Conservation (phyloP, 2,888 invertebrate species). For the Bombyx huttoni region DNA sequence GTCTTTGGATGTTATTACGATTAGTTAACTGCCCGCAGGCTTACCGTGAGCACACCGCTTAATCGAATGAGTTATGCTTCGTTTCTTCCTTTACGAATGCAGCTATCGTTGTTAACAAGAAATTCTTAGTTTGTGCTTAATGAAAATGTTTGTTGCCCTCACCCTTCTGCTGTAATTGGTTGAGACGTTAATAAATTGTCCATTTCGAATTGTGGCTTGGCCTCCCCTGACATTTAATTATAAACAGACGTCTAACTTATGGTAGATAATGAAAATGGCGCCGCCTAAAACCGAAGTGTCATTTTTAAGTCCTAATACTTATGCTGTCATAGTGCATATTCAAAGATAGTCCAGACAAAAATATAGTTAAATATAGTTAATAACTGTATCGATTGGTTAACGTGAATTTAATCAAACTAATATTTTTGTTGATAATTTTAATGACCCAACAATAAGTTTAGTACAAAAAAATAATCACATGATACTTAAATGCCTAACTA, state of each 20-base stretch:
- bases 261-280: neutral
- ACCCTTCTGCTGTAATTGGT: slow-evolving; percentile 20
- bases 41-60: slow-evolving; percentile 29
- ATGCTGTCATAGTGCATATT: no score
- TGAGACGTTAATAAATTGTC: slow-evolving; percentile 24
- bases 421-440: no score
- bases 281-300: no score
- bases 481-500: no score
- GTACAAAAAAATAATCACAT: no score
- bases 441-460: no score
- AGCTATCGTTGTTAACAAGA: slow-evolving; percentile 49
- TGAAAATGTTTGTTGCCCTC: slow-evolving; percentile 41
- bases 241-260: neutral
- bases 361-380: no score
- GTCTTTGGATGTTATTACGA: slow-evolving; percentile 19
- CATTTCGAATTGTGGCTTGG: slow-evolving; percentile 21
- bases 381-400: no score
- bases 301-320: no score
- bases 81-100: slow-evolving; percentile 37
- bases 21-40: slow-evolving; percentile 50
- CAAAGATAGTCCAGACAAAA: no score
- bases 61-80: slow-evolving; percentile 69
- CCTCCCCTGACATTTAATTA: neutral
- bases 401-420: no score
- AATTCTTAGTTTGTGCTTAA: slow-evolving; percentile 35